These are phyloP conservation scores for Blomia tropicalis DNA, from an alignment of 2,888 invertebrate genomes.

Conservation along the genomic window DNA sequence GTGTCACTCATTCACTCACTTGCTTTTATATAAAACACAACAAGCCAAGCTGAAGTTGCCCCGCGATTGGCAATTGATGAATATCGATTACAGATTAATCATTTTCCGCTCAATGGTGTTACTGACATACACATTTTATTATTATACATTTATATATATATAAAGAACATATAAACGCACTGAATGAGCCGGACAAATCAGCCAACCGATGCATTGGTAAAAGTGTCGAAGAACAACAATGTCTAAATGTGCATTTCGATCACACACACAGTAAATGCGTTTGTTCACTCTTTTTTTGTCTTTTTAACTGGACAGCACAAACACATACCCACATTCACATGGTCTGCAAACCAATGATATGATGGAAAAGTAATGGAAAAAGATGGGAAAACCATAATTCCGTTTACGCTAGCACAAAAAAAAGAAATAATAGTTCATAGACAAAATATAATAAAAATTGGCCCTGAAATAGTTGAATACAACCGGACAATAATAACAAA, in stretches of 20 bases:
- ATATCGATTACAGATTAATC: slow-evolving; percentile 12
- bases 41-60: no score
- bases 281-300: no score
- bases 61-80: no score
- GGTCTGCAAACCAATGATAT: no score
- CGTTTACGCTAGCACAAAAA: background rate
- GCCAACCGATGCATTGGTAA: no score
- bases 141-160: background rate
- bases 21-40: no score
- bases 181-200: background rate
- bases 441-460: no score
- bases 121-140: no score
- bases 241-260: background rate
- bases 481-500: background rate
- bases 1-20: no score
- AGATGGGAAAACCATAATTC: background rate
- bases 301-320: background rate
- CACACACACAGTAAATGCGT: no score
- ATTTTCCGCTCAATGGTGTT: background rate
- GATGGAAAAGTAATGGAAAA: background rate
- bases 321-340: background rate
- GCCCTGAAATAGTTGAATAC: background rate
- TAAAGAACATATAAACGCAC: background rate
- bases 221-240: no score
- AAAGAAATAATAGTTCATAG: background rate